These are phyloP conservation scores for Uromys caudimaculatus DNA, from an alignment of 2,797 vertebrate genomes.

Conservation along the genomic window DNA sequence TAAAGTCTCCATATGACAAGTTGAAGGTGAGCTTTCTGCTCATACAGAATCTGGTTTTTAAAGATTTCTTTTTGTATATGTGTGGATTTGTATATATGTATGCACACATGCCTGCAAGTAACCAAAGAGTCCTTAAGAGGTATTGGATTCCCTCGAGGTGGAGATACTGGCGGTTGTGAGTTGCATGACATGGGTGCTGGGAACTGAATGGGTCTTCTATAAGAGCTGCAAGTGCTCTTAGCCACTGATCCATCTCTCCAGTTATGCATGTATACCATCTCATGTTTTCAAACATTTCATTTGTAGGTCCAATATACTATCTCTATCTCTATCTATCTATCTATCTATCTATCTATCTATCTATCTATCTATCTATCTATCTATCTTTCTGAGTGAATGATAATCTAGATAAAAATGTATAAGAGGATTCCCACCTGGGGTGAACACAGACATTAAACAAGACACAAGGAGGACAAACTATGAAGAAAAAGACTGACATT, in stretches of 20 bases:
- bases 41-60: background rate
- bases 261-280: background rate
- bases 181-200: background rate
- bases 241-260: too few species aligned
- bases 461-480: background rate
- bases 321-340: background rate
- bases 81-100: too few species aligned
- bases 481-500: background rate
- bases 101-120: background rate
- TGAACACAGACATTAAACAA: background rate
- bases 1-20: background rate
- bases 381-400: background rate
- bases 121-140: background rate
- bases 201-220: background rate
- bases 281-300: background rate
- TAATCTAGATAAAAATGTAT: background rate
- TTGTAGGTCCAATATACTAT: background rate
- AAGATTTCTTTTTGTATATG: background rate
- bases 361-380: background rate
- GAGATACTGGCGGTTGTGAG: background rate
- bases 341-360: too few species aligned
- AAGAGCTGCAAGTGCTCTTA: background rate
- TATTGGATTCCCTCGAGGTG: background rate
- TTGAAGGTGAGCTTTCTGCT: background rate
- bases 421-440: background rate